A percentile compares a stretch with the other conserved stretches of the same genome.
phyloP scores from a whole-genome alignment of 2,113 vertebrate genomes.

The Mobula birostris region DNA sequence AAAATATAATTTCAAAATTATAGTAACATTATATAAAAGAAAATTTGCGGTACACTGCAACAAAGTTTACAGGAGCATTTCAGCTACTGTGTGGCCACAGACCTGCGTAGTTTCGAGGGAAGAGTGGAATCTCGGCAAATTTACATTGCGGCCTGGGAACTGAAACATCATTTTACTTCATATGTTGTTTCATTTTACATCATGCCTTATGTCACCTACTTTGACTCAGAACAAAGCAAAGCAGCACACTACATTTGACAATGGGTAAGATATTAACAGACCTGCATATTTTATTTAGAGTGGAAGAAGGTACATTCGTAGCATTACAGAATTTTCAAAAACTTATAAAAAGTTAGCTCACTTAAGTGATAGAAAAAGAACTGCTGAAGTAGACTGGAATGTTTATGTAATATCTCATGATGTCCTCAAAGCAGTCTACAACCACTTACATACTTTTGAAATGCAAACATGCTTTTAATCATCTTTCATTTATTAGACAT shows the following conservation, averaged over 20 bases:
- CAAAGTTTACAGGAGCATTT: no score
- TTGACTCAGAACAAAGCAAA: not conserved
- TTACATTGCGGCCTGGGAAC: not conserved
- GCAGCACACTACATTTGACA: not conserved
- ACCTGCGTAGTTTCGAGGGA: no score
- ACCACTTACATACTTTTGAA: not conserved
- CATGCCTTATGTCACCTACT: not conserved
- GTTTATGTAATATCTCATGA: no score
- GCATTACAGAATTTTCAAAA: not conserved
- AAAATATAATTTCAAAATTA: no score
- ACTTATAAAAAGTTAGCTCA: not conserved
- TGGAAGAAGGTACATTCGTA: not conserved
- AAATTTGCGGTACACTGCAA: no score
- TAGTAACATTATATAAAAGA: no score
- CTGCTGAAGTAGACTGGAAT: not conserved
- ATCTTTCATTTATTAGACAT: not conserved
- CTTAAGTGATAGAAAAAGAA: not conserved
- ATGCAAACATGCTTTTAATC: not conserved
- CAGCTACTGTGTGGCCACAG: no score
- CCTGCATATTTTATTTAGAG: not conserved
- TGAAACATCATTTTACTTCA: no score
- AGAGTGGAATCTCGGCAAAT: not conserved
- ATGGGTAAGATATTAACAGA: not conserved
- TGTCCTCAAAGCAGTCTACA: not conserved
- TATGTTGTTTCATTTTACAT: not conserved